Conservation (phyloP, 1,140 invertebrate genomes). For the Pseudomyrmex concolor region DNA sequence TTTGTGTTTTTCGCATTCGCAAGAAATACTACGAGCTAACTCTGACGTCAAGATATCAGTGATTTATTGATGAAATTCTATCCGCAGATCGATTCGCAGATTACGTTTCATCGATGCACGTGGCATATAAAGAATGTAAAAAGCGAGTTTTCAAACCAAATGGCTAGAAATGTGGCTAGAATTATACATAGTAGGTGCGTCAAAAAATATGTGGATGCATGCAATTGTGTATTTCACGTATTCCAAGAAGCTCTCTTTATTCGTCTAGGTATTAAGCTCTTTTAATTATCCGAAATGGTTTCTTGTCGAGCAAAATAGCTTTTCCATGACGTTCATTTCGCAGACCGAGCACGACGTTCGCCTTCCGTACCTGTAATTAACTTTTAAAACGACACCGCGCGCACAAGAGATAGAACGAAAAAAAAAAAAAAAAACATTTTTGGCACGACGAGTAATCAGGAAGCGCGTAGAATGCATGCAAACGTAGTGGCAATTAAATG, state of each 20-base stretch:
- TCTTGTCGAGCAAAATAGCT: background rate
- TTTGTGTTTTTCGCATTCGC: background rate
- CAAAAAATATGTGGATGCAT: background rate
- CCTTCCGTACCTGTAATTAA: background rate
- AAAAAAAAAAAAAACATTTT: background rate
- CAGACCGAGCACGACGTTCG: background rate
- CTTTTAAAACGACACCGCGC: background rate
- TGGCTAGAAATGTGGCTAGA: background rate
- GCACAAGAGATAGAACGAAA: no score
- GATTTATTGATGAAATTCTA: slow-evolving; percentile 10
- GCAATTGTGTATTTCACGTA: background rate
- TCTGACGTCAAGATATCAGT: slow-evolving; percentile 21
- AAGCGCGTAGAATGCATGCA: background rate
- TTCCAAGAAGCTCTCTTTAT: background rate
- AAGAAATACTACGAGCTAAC: slow-evolving; percentile 7
- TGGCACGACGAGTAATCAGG: background rate
- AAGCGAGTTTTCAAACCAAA: background rate
- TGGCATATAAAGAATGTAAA: background rate
- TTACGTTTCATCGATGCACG: background rate
- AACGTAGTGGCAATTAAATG: background rate
- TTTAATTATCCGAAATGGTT: background rate
- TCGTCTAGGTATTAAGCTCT: background rate
- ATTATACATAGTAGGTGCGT: no score
- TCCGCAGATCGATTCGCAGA: background rate
- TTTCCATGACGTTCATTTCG: background rate